A percentile compares a stretch with the other conserved stretches of the same genome.
phyloP scores from a whole-genome alignment of 2,888 invertebrate species.

The Thecophora atra region DNA sequence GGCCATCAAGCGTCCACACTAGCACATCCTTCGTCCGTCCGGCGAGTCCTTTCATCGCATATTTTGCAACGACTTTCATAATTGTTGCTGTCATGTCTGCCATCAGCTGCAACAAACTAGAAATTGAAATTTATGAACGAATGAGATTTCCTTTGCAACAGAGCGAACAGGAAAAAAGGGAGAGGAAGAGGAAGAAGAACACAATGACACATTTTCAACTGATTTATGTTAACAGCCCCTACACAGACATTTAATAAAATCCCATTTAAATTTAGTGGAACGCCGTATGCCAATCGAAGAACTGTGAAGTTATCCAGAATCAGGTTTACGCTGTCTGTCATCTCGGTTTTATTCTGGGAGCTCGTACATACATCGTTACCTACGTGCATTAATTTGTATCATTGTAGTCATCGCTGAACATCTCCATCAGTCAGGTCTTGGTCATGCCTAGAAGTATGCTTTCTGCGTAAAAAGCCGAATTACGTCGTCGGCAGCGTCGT shows the following conservation, averaged over 20 bases:
- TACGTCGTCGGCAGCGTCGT: no score
- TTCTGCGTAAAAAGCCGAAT: no score
- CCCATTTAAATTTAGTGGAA: neutral
- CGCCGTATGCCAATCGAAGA: no score
- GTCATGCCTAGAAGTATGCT: no score
- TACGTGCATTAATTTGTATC: no score
- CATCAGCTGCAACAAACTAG: slow-evolving; percentile 37
- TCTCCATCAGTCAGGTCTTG: no score
- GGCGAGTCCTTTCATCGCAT: slow-evolving; percentile 21
- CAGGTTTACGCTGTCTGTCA: neutral
- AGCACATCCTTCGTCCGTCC: slow-evolving; percentile 39
- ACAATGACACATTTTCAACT: neutral
- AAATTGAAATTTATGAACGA: slow-evolving; percentile 42
- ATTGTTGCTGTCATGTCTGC: slow-evolving; percentile 43
- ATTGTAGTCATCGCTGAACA: no score
- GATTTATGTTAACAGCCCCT: no score
- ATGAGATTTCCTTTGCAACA: slow-evolving; percentile 4
- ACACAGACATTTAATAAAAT: no score
- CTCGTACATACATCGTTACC: no score
- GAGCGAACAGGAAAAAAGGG: neutral
- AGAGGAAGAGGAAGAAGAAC: neutral
- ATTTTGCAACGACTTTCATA: slow-evolving; percentile 41
- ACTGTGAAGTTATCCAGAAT: no score
- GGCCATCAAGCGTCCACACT: slow-evolving; percentile 37
- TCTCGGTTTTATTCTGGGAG: no score